Percentiles rank a stretch among this genome's conserved stretches.
These are phyloP conservation scores for Nothobranchius furzeri DNA, from an alignment of 2,113 vertebrate species.

Conservation along the genomic window DNA sequence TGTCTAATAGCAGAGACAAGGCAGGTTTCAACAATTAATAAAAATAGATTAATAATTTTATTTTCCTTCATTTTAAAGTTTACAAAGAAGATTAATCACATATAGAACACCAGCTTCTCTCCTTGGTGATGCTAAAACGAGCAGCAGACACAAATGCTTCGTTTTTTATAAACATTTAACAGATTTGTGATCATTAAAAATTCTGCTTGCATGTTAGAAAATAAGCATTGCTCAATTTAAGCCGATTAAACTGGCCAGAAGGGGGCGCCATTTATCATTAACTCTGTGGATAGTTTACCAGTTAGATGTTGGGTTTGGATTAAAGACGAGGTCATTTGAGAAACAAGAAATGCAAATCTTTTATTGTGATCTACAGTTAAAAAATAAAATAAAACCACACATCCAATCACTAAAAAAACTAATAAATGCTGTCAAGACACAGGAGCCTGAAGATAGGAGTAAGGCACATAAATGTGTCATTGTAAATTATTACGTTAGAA, in stretches of 20 bases:
- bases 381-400: neutral
- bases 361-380: neutral
- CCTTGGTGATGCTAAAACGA: no score
- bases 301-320: neutral
- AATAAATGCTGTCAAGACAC: neutral
- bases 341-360: neutral
- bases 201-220: no score
- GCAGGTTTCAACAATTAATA: no score
- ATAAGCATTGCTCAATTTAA: no score
- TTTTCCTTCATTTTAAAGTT: no score
- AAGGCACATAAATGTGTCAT: neutral
- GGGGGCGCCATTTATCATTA: slow-evolving; percentile 18
- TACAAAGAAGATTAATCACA: no score
- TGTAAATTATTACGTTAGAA: neutral
- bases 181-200: no score
- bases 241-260: slow-evolving; percentile 13
- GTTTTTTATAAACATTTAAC: no score
- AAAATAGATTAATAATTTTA: no score
- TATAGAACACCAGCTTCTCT: no score
- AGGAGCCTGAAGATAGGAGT: neutral
- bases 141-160: no score
- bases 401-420: neutral
- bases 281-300: neutral
- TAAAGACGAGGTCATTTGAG: neutral
- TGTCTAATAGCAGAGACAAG: no score